A percentile compares a stretch with the other conserved stretches of the same genome.
Evolutionary conservation across 1,140 invertebrate genomes (phyloP).

Genomic region (Meloidogyne floridensis): DNA sequence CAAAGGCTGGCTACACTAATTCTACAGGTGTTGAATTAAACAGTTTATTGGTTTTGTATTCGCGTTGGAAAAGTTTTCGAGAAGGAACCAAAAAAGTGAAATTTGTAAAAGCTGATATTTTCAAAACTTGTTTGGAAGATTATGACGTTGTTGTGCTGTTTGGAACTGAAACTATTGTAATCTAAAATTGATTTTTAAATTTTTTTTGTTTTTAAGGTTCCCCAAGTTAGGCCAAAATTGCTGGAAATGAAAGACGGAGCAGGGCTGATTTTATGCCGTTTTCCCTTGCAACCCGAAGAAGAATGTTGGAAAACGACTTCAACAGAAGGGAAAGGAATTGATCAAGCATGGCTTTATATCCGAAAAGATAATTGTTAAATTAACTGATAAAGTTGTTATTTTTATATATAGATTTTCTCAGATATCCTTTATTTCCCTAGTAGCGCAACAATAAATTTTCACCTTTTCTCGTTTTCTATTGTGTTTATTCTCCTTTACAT

Average conservation of each 20-base stretch:
- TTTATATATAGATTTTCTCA: not conserved
- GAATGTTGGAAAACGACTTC: slow-evolving; percentile 41
- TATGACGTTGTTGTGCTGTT: slow-evolving; percentile 59
- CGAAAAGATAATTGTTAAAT: slow-evolving; percentile 25
- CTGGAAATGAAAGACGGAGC: slow-evolving; percentile 51
- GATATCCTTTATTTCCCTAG: slow-evolving; percentile 16
- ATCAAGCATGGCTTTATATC: slow-evolving; percentile 58
- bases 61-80: slow-evolving; percentile 40
- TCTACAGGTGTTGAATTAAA: slow-evolving; percentile 57
- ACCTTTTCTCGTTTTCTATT: slow-evolving; percentile 11
- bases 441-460: slow-evolving; percentile 2
- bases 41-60: slow-evolving; percentile 56
- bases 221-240: slow-evolving; percentile 54
- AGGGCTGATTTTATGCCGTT: slow-evolving; percentile 56
- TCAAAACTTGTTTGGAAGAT: slow-evolving; percentile 51
- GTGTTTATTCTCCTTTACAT: not conserved
- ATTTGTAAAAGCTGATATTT: slow-evolving; percentile 51
- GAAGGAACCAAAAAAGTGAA: slow-evolving; percentile 30
- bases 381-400: not conserved
- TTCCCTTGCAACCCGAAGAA: slow-evolving; percentile 52
- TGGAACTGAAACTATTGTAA: slow-evolving; percentile 60
- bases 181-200: not conserved
- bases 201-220: slow-evolving; percentile 46
- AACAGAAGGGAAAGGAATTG: slow-evolving; percentile 58
- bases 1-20: slow-evolving; percentile 46